Base-by-base conservation (phyloP, 2,113 vertebrate species). In the Melospiza georgiana region DNA sequence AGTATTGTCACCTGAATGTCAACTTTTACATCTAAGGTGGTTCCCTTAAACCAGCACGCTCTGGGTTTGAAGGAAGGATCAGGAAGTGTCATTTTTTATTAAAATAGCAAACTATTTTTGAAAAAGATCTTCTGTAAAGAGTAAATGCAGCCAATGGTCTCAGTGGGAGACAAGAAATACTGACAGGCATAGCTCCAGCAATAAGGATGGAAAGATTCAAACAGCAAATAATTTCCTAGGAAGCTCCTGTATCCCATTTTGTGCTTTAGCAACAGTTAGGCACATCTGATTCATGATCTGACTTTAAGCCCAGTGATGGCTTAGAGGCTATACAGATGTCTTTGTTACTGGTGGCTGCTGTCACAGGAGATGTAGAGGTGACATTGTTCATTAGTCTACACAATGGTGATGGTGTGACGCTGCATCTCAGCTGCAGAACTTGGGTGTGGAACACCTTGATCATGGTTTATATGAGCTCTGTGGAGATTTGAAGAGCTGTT, bases 401-500 rank as follows among this genome's bases (percentile, higher is more conserved):
- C 14, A 39, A n/a, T 1, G 3, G 43, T n/a, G 51, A 48, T 17
- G 13, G 18, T 11, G 27, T 52, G 30, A 71, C 0, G 1, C 14
- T 35, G 30, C 27, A 25, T 51, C 46, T 66, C 9, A 1, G 9
- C 23, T 66, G 35, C 23, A 9, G 84, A 71, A 35, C 54, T 55
- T 63, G 57, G 33, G 20, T 4, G 6, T 33, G 46, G n/a, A 80
- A 16, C 23, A 27, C 59, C 14, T 86, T 84, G 63, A 12, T 58
- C 15, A 24, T 52, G 9, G 37, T 71, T 77, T 63, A 19, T 57
- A 31, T n/a, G 71, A 88, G 46, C 37, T 90, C 55, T 46, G n/a
- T 23, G 46, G n/a, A 81, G 61, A 48, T 21, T 9, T 61, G 28
- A 72, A 59, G 57, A 90, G 58, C 35, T 79, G 8, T 28, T 84